Evolutionary conservation across 2,888 invertebrate genomes (phyloP).

Genomic region (Synergus gifuensis): DNA sequence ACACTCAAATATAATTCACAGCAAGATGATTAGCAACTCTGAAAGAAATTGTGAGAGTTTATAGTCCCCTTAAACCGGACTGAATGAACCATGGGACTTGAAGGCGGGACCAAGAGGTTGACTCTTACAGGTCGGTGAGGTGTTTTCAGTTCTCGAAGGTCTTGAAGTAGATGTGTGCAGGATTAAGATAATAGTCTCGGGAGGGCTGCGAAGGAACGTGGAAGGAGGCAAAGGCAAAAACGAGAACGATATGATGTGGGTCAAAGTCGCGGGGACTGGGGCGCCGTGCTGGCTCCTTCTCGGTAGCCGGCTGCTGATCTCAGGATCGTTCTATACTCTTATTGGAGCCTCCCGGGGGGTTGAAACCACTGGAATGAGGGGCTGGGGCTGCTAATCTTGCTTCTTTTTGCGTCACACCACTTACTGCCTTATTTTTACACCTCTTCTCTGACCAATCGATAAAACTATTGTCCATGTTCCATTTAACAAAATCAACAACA

Average conservation of each 20-base stretch:
- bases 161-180: constrained; percentile 76
- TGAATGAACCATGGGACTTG: constrained; percentile 37
- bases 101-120: constrained; percentile 29
- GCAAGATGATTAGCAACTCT: constrained; percentile 14
- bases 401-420: constrained; percentile 29
- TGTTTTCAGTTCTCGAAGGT: constrained; percentile 46
- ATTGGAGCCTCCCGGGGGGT: constrained; percentile 33
- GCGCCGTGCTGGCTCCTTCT: constrained; percentile 67
- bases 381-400: constrained; percentile 25
- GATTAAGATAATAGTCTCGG: constrained; percentile 76
- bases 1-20: not conserved
- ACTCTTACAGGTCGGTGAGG: constrained; percentile 19
- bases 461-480: not conserved
- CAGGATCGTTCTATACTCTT: constrained; percentile 40
- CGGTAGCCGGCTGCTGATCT: constrained; percentile 49
- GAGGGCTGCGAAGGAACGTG: constrained; percentile 68
- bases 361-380: constrained; percentile 11
- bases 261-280: constrained; percentile 76
- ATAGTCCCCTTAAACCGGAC: constrained; percentile 46
- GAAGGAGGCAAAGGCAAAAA: constrained; percentile 72
- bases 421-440: constrained; percentile 34
- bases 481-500: not conserved
- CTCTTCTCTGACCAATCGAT: constrained; percentile 18
- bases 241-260: constrained; percentile 75
- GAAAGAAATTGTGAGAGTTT: constrained; percentile 2